These are phyloP conservation scores for Acleris holmiana DNA, from an alignment of 2,888 invertebrate species.

Conservation along the genomic window DNA sequence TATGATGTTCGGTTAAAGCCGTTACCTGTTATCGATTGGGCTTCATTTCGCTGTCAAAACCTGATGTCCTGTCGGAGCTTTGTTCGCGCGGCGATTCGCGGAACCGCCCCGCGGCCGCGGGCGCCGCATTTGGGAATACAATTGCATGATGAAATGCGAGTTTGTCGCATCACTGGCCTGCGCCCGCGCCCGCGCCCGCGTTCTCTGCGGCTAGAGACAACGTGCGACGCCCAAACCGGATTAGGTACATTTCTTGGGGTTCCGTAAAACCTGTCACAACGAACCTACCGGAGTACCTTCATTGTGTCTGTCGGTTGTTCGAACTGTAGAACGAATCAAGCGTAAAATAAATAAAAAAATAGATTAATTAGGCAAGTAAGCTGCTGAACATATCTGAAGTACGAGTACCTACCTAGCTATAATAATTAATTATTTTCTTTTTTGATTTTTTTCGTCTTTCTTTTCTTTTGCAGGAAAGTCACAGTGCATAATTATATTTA, in stretches of 20 bases:
- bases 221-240: constrained; percentile 29
- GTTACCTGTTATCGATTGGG: no score
- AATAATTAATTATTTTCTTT: no score
- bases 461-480: no score
- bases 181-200: constrained; percentile 1
- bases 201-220: constrained; percentile 13
- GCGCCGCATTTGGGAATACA: constrained; percentile 31
- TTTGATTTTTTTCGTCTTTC: no score
- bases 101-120: constrained; percentile 4
- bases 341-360: no score
- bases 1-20: no score
- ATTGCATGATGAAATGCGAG: constrained; percentile 32
- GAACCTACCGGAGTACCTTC: neutral
- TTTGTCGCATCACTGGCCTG: constrained; percentile 30
- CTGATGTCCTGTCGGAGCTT: neutral
- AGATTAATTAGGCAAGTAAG: no score
- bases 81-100: constrained; percentile 14
- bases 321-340: no score
- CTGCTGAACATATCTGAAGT: no score
- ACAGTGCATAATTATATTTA: no score
- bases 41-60: neutral
- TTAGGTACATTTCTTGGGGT: constrained; percentile 11
- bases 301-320: neutral
- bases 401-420: no score
- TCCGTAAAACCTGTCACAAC: constrained; percentile 1